Conservation (phyloP, 2,888 invertebrate genomes). For the Stenchaetothrips biformis region DNA sequence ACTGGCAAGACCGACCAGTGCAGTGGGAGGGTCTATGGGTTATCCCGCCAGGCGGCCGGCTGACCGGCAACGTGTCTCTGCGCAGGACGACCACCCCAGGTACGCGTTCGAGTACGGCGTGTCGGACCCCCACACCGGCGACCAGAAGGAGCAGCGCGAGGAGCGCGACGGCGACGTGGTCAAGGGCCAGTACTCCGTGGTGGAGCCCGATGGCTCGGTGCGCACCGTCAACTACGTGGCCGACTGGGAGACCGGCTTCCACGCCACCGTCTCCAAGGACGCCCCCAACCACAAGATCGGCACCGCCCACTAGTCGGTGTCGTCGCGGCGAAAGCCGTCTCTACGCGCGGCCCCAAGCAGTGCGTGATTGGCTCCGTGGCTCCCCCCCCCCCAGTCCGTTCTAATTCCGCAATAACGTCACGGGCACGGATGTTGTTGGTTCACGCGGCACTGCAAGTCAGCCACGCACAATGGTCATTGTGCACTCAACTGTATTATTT, state of each 20-base stretch:
- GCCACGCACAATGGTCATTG: too few relatives aligned
- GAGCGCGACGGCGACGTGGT: slow-evolving; percentile 69
- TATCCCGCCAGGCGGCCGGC: too few relatives aligned
- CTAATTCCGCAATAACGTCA: too few relatives aligned
- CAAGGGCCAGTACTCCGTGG: slow-evolving; percentile 53
- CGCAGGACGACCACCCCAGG: slow-evolving; percentile 42
- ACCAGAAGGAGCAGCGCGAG: slow-evolving; percentile 68
- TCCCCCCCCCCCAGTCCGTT: too few relatives aligned
- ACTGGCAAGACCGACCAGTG: too few relatives aligned
- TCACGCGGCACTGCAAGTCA: too few relatives aligned
- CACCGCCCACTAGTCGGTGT: neutral
- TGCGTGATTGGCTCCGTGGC: too few relatives aligned
- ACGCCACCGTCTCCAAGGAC: slow-evolving; percentile 55
- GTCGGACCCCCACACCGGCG: slow-evolving; percentile 68
- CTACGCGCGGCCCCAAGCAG: too few relatives aligned
- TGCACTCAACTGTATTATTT: too few relatives aligned
- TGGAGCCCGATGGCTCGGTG: slow-evolving; percentile 68
- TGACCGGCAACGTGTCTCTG: neutral
- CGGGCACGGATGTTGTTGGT: too few relatives aligned
- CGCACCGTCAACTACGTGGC: slow-evolving; percentile 70
- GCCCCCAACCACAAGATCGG: slow-evolving; percentile 20
- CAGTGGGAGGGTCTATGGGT: too few relatives aligned
- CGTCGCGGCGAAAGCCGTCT: too few relatives aligned
- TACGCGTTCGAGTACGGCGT: slow-evolving; percentile 71
- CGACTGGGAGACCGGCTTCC: slow-evolving; percentile 74